Percentiles rank a stretch among this genome's conserved stretches.
These are phyloP conservation scores for Acipenser oxyrinchus DNA, from an alignment of 2,797 vertebrate species.

Conservation along the genomic window DNA sequence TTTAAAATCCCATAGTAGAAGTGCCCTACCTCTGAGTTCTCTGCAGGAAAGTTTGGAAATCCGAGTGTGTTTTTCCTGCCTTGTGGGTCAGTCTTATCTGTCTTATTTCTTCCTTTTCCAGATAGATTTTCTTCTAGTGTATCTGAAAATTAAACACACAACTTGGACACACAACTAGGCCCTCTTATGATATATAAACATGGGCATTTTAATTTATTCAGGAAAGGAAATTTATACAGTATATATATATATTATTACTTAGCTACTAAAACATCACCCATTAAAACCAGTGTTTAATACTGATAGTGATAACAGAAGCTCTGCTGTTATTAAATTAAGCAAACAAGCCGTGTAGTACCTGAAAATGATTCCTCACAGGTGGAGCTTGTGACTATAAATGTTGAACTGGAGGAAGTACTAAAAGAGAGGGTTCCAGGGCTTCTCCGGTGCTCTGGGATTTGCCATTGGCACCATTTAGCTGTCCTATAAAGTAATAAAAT, in stretches of 20 bases:
- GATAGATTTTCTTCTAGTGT: conserved; percentile 23
- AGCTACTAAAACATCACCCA: too few relatives aligned
- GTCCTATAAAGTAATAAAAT: conserved; percentile 33
- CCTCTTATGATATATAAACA: too few relatives aligned
- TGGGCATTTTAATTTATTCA: too few relatives aligned
- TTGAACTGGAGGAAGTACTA: conserved; percentile 35
- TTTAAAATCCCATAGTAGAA: conserved; percentile 58
- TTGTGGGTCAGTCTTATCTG: background rate
- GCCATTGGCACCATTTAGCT: conserved; percentile 22
- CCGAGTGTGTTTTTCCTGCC: conserved; percentile 23
- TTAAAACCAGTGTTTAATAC: too few relatives aligned
- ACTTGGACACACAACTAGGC: too few relatives aligned
- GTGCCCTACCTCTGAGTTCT: conserved; percentile 42
- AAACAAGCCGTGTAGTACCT: conserved; percentile 39
- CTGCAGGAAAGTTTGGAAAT: conserved; percentile 45
- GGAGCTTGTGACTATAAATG: conserved; percentile 28
- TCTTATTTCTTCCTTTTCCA: conserved; percentile 26
- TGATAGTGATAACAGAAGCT: too few relatives aligned
- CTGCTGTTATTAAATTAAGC: too few relatives aligned
- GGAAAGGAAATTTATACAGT: too few relatives aligned
- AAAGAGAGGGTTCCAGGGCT: conserved; percentile 29
- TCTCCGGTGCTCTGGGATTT: conserved; percentile 30
- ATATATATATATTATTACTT: too few relatives aligned
- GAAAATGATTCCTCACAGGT: conserved; percentile 36
- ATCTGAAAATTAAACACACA: conserved; percentile 35